Evolutionary conservation across 92 coral and sea anemone species (phyloP).

Genomic region (Desmophyllum pertusum): DNA sequence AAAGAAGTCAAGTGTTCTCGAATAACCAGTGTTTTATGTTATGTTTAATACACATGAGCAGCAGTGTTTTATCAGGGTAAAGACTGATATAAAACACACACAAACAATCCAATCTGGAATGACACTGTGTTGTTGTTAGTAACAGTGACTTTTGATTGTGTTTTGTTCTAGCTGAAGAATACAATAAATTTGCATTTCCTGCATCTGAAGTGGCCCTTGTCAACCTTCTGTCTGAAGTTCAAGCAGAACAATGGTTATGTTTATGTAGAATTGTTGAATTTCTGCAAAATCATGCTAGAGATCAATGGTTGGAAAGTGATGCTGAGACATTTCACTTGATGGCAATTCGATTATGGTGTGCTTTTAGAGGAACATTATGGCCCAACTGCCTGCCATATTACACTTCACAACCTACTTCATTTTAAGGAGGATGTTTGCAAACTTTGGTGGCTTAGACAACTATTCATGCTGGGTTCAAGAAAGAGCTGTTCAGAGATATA

Average conservation of each 20-base stretch:
- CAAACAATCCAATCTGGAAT: no score
- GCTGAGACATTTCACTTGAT: slow-evolving; percentile 55
- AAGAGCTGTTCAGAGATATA: slow-evolving; percentile 59
- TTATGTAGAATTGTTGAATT: slow-evolving; percentile 31
- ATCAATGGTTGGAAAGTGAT: slow-evolving; percentile 56
- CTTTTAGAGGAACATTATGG: slow-evolving; percentile 57
- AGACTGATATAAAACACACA: no score
- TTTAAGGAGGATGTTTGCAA: slow-evolving; percentile 48
- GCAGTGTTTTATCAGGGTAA: no score
- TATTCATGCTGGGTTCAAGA: slow-evolving; percentile 66
- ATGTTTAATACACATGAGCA: no score
- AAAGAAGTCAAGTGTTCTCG: no score
- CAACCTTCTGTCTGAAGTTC: background rate
- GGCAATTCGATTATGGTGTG: slow-evolving; percentile 58
- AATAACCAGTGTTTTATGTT: no score
- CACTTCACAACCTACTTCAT: slow-evolving; percentile 56
- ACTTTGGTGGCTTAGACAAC: slow-evolving; percentile 51
- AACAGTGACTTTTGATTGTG: no score
- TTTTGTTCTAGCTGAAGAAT: slow-evolving; percentile 51
- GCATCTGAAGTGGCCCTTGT: slow-evolving; percentile 46
- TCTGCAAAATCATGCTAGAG: slow-evolving; percentile 62
- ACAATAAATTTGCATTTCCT: slow-evolving; percentile 53
- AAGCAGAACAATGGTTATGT: slow-evolving; percentile 20
- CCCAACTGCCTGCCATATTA: slow-evolving; percentile 37
- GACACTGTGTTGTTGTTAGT: no score